These are phyloP conservation scores for Melipona quadrifasciata DNA, from an alignment of 1,140 invertebrate species.

Conservation along the genomic window DNA sequence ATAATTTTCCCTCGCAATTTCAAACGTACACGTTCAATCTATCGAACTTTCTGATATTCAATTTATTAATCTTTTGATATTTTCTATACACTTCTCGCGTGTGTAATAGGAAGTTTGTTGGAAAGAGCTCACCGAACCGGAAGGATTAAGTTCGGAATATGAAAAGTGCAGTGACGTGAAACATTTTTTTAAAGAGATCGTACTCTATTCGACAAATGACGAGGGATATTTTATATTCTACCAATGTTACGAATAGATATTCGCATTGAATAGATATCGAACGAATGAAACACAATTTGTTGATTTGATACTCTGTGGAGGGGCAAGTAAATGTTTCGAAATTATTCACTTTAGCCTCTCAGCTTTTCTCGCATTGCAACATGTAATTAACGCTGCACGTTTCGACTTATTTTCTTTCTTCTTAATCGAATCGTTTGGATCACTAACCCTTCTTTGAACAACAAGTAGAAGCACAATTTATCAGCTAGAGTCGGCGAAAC, in stretches of 20 bases:
- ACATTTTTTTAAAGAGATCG: neutral
- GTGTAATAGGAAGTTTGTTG: neutral
- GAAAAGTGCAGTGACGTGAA: neutral
- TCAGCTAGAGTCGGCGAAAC: neutral
- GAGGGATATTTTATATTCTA: too few relatives aligned
- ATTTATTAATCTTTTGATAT: too few relatives aligned
- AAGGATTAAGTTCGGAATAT: slow-evolving; percentile 17
- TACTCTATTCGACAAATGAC: too few relatives aligned
- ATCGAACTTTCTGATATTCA: neutral
- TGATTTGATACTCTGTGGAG: too few relatives aligned
- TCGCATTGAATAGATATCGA: too few relatives aligned
- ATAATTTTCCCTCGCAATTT: too few relatives aligned
- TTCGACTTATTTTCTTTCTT: slow-evolving; percentile 53
- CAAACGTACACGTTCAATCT: neutral
- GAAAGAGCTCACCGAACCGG: slow-evolving; percentile 7
- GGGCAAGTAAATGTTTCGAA: slow-evolving; percentile 19
- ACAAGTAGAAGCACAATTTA: slow-evolving; percentile 14
- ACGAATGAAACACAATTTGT: too few relatives aligned
- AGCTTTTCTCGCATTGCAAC: too few relatives aligned
- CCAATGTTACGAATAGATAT: too few relatives aligned
- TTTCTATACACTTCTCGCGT: too few relatives aligned
- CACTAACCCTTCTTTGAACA: slow-evolving; percentile 9
- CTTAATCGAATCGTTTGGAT: slow-evolving; percentile 18
- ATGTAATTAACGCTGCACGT: neutral
- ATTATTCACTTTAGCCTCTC: slow-evolving; percentile 30